Evolutionary conservation across 2,113 vertebrate species (phyloP).

Genomic region (Hippolais icterina): DNA sequence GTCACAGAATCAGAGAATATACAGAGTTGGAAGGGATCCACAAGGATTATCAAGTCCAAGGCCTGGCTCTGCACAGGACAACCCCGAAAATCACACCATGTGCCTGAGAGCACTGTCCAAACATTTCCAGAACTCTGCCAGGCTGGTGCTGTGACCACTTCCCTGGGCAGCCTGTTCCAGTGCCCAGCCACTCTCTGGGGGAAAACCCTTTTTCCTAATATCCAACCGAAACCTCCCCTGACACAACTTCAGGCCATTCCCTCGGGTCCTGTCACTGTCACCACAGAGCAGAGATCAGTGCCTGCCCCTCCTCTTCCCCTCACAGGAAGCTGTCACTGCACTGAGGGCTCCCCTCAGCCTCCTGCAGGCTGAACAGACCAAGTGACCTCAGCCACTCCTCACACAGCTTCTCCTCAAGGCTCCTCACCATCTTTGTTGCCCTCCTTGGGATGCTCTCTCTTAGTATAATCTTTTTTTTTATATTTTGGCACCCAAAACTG

Average conservation of each 20-base stretch:
- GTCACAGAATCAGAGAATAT: neutral
- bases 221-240: neutral
- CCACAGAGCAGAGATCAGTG: neutral
- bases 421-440: neutral
- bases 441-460: neutral
- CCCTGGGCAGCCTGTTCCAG: too few species aligned
- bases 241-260: neutral
- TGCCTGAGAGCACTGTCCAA: neutral
- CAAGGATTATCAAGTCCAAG: neutral
- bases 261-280: fast-evolving
- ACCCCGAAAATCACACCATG: fast-evolving
- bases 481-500: neutral
- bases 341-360: neutral
- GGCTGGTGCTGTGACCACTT: neutral
- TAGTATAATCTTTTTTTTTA: neutral
- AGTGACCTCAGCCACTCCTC: neutral
- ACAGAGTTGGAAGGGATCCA: neutral
- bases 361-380: neutral
- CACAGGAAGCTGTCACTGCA: neutral
- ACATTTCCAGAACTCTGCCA: neutral
- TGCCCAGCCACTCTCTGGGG: fast-evolving
- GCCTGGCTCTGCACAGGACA: neutral
- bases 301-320: neutral
- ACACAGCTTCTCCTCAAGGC: neutral
- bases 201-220: fast-evolving